phyloP scores from a whole-genome alignment of 2,888 invertebrate genomes.

The Campoletis raptor region DNA sequence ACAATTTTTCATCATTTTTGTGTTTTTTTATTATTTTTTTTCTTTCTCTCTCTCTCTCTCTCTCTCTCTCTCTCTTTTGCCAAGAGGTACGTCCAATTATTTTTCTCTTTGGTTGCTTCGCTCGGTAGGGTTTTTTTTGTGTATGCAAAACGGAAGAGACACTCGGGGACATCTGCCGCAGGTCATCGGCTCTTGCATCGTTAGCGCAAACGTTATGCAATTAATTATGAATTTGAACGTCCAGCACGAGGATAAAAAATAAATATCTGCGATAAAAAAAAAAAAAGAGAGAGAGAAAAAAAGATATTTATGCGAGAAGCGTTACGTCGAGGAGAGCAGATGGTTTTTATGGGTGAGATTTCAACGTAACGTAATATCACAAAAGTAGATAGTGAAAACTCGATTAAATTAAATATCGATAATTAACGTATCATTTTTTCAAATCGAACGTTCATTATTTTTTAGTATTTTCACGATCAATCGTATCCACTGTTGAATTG shows the following conservation, averaged over 20 bases:
- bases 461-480: not conserved
- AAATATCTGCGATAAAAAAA: conserved; percentile 53
- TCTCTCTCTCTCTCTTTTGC: not conserved
- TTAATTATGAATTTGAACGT: conserved; percentile 79
- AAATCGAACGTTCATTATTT: not conserved
- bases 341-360: conserved; percentile 1
- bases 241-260: conserved; percentile 59
- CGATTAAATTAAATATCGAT: not conserved
- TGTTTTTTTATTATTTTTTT: no score
- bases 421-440: not conserved
- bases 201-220: conserved; percentile 73
- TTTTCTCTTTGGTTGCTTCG: conserved; percentile 11
- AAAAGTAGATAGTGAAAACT: not conserved
- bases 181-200: conserved; percentile 49
- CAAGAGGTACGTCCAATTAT: not conserved
- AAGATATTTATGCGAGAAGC: conserved; percentile 8
- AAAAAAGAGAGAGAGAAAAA: conserved; percentile 79
- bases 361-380: not conserved
- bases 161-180: conserved; percentile 60
- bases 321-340: conserved; percentile 3
- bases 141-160: conserved; percentile 50
- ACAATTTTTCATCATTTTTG: not conserved
- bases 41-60: not conserved
- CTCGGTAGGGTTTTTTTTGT: not conserved
- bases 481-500: not conserved